Base-by-base conservation (phyloP, 1,140 invertebrate species). In the Linepithema humile region DNA sequence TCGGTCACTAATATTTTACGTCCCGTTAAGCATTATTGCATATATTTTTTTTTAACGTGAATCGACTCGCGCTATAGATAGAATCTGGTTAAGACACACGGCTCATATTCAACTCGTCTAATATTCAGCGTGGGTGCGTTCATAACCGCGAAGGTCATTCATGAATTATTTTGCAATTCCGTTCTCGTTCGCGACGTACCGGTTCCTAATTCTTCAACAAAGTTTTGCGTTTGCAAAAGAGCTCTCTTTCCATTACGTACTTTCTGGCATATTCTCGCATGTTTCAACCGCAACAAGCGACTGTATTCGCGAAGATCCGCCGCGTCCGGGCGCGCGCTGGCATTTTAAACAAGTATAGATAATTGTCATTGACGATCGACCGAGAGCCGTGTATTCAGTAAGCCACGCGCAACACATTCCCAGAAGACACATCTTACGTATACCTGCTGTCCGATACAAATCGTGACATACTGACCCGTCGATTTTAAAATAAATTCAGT, bases 381-480 rank as follows among this genome's bases (percentile, higher is more conserved):
- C n/a, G n/a, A n/a, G n/a, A n/a, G n/a, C n/a, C n/a, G n/a, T n/a
- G n/a, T n/a, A n/a, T n/a, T n/a, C n/a, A n/a, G n/a, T n/a, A n/a
- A n/a, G n/a, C n/a, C n/a, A n/a, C n/a, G n/a, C n/a, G n/a, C n/a
- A n/a, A n/a, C n/a, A n/a, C n/a, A n/a, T 80, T 69, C 17, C 15
- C 48, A 64, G 53, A 62, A 77, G 64, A 23, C 62, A 48, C 29
- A 43, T 29, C 50, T 29, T 53, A 32, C 20, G 32, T 86, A 74
- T 40, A 83, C 69, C 53, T 74, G 69, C 43, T 70, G 64, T 53
- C 77, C 57, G 69, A 85, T 60, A 88, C 90, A 90, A 90, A 91
- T 86, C 40, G 67, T 90, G 91, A 74, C 91, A 91, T 78, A 92
- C 91, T 92, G 85, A 91, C 91, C 91, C 85, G 38, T 53, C 60